These are phyloP conservation scores for Virgularia gustaviana DNA, from an alignment of 92 coral and sea anemone species.

Conservation along the genomic window DNA sequence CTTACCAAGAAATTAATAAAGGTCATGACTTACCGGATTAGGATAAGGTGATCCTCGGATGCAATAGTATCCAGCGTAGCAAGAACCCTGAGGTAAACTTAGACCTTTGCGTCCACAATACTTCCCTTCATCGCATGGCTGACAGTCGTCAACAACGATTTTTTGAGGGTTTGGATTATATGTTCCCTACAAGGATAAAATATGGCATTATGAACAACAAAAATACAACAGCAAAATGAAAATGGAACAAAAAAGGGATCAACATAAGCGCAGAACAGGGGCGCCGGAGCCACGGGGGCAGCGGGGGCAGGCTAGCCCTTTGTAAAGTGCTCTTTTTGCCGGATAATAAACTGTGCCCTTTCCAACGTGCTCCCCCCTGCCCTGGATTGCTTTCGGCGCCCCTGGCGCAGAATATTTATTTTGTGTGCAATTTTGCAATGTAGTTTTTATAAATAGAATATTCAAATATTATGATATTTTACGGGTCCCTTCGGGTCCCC, in stretches of 20 bases:
- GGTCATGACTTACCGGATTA: slow-evolving; percentile 74
- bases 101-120: slow-evolving; percentile 75
- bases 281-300: too few relatives aligned
- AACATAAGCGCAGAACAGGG: background rate
- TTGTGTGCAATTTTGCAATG: too few relatives aligned
- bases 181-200: slow-evolving; percentile 58
- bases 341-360: too few relatives aligned
- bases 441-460: background rate
- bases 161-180: slow-evolving; percentile 57
- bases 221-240: too few relatives aligned
- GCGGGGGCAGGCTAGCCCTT: too few relatives aligned
- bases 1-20: background rate
- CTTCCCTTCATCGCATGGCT: slow-evolving; percentile 60
- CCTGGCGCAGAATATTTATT: too few relatives aligned
- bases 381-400: too few relatives aligned
- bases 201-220: too few relatives aligned
- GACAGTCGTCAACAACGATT: slow-evolving; percentile 51
- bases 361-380: too few relatives aligned
- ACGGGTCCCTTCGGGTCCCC: background rate
- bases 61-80: slow-evolving; percentile 91
- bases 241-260: too few relatives aligned
- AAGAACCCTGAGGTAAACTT: slow-evolving; percentile 60
- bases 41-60: slow-evolving; percentile 74
- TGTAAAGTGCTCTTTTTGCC: too few relatives aligned
- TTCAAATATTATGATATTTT: background rate